Conservation (phyloP, 1,140 invertebrate species). For the Aphelenchoides fujianensis region DNA sequence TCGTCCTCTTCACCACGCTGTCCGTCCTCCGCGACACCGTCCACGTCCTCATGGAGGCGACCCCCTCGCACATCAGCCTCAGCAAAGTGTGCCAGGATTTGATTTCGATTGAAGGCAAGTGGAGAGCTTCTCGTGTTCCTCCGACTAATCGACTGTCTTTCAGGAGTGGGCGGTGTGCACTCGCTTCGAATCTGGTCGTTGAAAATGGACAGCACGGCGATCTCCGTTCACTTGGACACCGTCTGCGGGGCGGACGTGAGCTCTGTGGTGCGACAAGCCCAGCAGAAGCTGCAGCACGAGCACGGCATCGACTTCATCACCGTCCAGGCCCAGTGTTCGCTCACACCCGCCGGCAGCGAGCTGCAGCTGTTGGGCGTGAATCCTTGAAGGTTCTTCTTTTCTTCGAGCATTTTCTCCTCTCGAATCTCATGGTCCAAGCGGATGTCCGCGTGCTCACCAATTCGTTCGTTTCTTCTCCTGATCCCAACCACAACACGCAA, state of each 20-base stretch:
- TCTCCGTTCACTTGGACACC: conserved; percentile 53
- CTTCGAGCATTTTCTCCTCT: too few relatives aligned
- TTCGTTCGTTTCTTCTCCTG: too few relatives aligned
- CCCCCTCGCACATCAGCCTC: conserved; percentile 36
- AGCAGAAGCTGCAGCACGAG: conserved; percentile 32
- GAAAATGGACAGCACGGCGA: conserved; percentile 77
- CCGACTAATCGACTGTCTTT: conserved; percentile 77
- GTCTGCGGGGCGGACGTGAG: conserved; percentile 20
- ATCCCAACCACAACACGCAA: too few relatives aligned
- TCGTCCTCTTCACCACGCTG: conserved; percentile 72
- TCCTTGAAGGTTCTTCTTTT: neutral
- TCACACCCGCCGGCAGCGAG: neutral
- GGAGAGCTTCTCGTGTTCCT: conserved; percentile 75
- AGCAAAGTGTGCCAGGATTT: conserved; percentile 31
- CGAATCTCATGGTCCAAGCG: too few relatives aligned
- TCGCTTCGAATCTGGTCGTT: conserved; percentile 94
- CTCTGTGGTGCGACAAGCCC: conserved; percentile 30
- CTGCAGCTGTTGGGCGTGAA: conserved; percentile 8
- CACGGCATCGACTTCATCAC: conserved; percentile 39
- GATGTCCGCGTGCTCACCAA: too few relatives aligned
- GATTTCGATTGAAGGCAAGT: conserved; percentile 27
- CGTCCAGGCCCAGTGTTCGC: conserved; percentile 30
- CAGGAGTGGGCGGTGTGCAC: conserved; percentile 84
- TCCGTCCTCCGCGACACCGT: conserved; percentile 37
- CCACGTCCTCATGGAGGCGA: conserved; percentile 47